Conservation (phyloP, 2,113 vertebrate genomes). For the Reinhardtius hippoglossoides region DNA sequence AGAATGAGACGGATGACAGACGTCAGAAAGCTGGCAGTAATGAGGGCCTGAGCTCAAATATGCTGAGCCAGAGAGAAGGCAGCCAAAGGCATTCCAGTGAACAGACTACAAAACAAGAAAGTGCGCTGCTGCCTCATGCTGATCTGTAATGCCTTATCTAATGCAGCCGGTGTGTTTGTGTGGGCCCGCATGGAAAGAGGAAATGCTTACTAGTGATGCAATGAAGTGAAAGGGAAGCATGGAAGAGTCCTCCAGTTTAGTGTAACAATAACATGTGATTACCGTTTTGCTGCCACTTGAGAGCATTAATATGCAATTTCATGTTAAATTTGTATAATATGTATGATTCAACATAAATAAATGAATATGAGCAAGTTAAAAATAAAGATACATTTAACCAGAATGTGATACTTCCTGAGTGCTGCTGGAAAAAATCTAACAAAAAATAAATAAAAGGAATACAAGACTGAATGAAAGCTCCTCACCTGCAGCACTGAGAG, state of each 20-base stretch:
- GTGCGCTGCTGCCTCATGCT: slow-evolving; percentile 56
- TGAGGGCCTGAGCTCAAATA: slow-evolving; percentile 74
- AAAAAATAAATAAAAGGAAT: not conserved
- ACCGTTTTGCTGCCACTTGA: slow-evolving; percentile 16
- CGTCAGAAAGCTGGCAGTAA: slow-evolving; percentile 78
- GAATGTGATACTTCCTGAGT: not conserved
- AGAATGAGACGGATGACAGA: slow-evolving; percentile 42
- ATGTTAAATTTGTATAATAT: too few relatives aligned
- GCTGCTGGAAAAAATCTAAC: not conserved
- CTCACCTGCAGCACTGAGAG: slow-evolving; percentile 95
- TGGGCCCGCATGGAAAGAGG: slow-evolving; percentile 28
- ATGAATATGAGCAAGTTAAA: too few relatives aligned
- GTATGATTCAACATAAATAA: too few relatives aligned
- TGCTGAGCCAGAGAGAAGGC: slow-evolving; percentile 73
- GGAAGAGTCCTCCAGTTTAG: slow-evolving; percentile 9
- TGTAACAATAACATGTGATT: not conserved
- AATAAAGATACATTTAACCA: too few relatives aligned
- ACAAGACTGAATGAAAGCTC: not conserved
- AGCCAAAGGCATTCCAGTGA: slow-evolving; percentile 73
- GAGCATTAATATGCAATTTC: not conserved
- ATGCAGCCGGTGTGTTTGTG: slow-evolving; percentile 18
- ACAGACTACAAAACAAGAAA: slow-evolving; percentile 70
- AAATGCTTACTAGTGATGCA: slow-evolving; percentile 47
- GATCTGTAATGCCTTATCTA: slow-evolving; percentile 43
- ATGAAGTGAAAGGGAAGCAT: slow-evolving; percentile 40